These are phyloP conservation scores for Mythimna albipuncta DNA, from an alignment of 2,888 invertebrate species.

Conservation along the genomic window DNA sequence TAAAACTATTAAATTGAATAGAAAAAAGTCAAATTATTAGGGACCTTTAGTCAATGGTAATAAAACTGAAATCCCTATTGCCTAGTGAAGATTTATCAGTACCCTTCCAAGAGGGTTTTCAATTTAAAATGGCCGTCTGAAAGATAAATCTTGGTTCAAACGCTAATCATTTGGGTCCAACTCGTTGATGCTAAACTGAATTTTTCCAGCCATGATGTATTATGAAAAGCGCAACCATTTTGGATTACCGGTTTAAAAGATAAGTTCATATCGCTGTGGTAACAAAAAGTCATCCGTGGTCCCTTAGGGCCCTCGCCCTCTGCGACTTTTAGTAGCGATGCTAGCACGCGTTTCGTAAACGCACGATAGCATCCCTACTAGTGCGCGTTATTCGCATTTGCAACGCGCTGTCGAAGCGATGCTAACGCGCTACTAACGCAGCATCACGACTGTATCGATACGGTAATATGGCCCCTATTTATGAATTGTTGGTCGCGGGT, in stretches of 20 bases:
- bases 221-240: constrained; percentile 38
- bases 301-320: not conserved
- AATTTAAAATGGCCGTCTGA: constrained; percentile 48
- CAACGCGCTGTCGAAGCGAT: too few relatives aligned
- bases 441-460: too few relatives aligned
- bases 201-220: constrained; percentile 44
- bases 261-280: too few relatives aligned
- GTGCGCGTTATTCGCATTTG: too few relatives aligned
- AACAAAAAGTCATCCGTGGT: constrained; percentile 27
- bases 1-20: constrained; percentile 25
- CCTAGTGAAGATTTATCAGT: constrained; percentile 46
- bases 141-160: constrained; percentile 48
- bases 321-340: too few relatives aligned
- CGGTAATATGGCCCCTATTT: too few relatives aligned
- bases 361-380: too few relatives aligned
- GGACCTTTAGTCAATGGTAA: constrained; percentile 27
- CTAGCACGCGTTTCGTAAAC: too few relatives aligned
- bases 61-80: constrained; percentile 42
- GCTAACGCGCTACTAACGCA: too few relatives aligned
- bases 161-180: constrained; percentile 35
- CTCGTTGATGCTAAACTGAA: constrained; percentile 10
- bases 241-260: too few relatives aligned
- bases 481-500: too few relatives aligned
- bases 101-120: constrained; percentile 44
- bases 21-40: constrained; percentile 4